These are phyloP conservation scores for Ibidorhyncha struthersii DNA, from an alignment of 2,113 vertebrate species.

Conservation along the genomic window DNA sequence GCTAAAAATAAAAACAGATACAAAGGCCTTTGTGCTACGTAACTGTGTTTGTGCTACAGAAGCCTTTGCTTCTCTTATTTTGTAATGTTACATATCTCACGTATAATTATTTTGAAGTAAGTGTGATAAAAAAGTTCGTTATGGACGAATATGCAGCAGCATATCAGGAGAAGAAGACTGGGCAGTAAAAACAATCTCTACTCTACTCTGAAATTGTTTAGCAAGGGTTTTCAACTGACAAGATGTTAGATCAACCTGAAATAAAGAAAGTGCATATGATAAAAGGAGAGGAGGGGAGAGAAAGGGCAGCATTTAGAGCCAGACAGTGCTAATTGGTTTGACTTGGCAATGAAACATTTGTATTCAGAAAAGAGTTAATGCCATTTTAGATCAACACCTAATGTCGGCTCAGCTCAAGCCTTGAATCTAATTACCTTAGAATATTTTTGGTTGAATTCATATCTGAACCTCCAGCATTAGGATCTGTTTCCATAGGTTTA, in stretches of 20 bases:
- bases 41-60: background rate
- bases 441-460: background rate
- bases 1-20: slow-evolving; percentile 5
- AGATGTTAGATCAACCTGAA: background rate
- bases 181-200: background rate
- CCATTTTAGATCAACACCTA: background rate
- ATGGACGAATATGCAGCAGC: background rate
- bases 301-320: background rate
- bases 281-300: background rate
- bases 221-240: background rate
- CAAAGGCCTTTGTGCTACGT: background rate
- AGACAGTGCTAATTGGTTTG: background rate
- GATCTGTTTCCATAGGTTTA: background rate
- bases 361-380: background rate
- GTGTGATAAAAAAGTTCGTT: background rate
- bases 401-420: background rate
- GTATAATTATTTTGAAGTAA: background rate
- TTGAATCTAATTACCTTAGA: background rate
- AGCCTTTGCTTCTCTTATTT: background rate
- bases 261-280: background rate
- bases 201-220: background rate
- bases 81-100: background rate
- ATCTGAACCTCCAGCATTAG: background rate
- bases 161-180: background rate
- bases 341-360: background rate